A percentile compares a stretch with the other conserved stretches of the same genome.
phyloP scores from a whole-genome alignment of 2,113 vertebrate genomes.

The Orientallactaga bullata region DNA sequence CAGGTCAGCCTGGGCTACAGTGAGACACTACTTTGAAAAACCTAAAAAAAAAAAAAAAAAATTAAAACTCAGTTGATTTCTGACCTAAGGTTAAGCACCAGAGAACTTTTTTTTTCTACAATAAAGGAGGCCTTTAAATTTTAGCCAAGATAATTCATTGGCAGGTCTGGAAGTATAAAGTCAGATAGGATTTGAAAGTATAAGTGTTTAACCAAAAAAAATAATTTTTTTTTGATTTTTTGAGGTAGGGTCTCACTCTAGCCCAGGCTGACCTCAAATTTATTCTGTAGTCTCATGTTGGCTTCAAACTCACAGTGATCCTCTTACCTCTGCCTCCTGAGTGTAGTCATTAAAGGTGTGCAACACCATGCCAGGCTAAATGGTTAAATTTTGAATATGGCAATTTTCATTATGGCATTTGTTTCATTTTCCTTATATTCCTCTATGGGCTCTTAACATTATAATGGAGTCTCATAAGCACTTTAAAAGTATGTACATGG shows the following conservation, averaged over 20 bases:
- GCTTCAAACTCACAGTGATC: too few species aligned
- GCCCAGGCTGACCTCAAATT: too few species aligned
- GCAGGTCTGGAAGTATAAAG: not conserved
- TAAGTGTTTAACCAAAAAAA: too few species aligned
- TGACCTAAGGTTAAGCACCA: not conserved
- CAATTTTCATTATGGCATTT: not conserved
- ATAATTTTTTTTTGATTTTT: too few species aligned
- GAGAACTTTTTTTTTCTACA: not conserved
- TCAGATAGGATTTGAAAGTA: not conserved
- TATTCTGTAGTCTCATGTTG: too few species aligned
- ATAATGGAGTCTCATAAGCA: not conserved
- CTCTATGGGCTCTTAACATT: not conserved
- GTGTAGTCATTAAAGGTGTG: too few species aligned
- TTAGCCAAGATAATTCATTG: not conserved
- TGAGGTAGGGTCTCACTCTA: too few species aligned
- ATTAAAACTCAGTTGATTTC: conserved; percentile 13
- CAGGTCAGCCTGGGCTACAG: too few species aligned
- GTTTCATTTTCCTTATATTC: not conserved
- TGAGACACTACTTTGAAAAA: too few species aligned
- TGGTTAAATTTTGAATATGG: not conserved
- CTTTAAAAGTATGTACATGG: not conserved
- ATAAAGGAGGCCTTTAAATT: not conserved
- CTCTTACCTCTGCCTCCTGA: too few species aligned
- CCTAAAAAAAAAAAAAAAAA: too few species aligned
- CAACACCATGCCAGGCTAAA: too few species aligned